Evolutionary conservation across 2,113 vertebrate species (phyloP).

Genomic region (Trachemys scripta): DNA sequence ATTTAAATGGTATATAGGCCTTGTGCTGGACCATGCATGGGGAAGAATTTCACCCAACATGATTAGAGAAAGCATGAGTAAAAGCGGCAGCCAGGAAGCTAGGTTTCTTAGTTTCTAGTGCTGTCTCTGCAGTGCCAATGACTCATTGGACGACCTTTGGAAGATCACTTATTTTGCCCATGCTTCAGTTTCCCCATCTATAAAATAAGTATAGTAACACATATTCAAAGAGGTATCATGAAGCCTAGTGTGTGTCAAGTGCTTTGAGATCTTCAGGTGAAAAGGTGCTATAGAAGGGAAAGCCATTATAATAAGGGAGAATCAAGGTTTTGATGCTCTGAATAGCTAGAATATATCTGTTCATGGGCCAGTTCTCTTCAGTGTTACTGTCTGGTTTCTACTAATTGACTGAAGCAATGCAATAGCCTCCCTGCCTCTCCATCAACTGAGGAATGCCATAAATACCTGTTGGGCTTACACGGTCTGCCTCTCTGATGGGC

Average conservation of each 20-base stretch:
- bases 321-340: accelerated
- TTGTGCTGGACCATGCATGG: not conserved
- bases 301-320: constrained; percentile 37
- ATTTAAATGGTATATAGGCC: not conserved
- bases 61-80: not conserved
- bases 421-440: not conserved
- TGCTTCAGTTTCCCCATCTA: not conserved
- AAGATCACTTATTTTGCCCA: not conserved
- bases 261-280: not conserved
- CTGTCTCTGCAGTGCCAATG: not conserved
- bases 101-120: not conserved
- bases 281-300: constrained; percentile 37
- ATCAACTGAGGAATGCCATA: not conserved
- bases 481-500: accelerated
- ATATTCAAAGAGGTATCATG: not conserved
- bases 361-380: not conserved
- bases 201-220: constrained; percentile 11
- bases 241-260: constrained; percentile 48
- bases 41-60: not conserved
- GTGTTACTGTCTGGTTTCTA: not conserved
- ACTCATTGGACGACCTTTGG: not conserved
- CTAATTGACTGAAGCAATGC: not conserved
- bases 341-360: not conserved
- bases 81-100: not conserved
- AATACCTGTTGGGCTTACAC: accelerated